phyloP scores from a whole-genome alignment of 64 coral and sea anemone species.

The Astreopora myriophthalma region DNA sequence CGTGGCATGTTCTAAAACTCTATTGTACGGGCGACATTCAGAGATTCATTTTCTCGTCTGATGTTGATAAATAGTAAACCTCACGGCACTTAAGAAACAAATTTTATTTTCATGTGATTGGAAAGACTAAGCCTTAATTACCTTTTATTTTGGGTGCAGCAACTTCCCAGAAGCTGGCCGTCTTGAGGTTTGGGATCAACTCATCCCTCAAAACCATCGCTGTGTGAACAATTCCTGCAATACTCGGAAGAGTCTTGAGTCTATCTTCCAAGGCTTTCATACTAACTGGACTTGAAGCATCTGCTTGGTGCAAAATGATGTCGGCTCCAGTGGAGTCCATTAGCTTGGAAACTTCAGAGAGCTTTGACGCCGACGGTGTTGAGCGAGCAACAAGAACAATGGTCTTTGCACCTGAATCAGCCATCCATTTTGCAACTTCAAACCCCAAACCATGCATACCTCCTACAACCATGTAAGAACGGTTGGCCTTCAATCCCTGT shows the following conservation, averaged over 20 bases:
- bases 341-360: constrained; percentile 52
- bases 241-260: constrained; percentile 58
- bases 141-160: constrained; percentile 83
- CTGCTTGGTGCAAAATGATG: constrained; percentile 66
- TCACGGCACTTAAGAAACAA: not conserved
- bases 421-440: constrained; percentile 87
- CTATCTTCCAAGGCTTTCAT: constrained; percentile 60
- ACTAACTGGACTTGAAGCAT: constrained; percentile 65
- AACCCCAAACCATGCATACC: constrained; percentile 80
- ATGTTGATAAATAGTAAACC: no score
- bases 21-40: no score
- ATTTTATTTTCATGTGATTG: not conserved
- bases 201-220: constrained; percentile 79
- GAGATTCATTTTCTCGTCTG: no score
- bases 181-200: constrained; percentile 50
- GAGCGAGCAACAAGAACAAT: constrained; percentile 80
- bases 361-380: constrained; percentile 43
- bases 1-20: no score
- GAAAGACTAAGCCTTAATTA: not conserved
- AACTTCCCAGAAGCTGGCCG: constrained; percentile 46
- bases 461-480: constrained; percentile 82
- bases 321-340: constrained; percentile 67
- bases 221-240: constrained; percentile 78
- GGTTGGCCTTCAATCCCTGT: constrained; percentile 59
- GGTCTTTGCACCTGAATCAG: constrained; percentile 59